phyloP scores from a whole-genome alignment of 2,888 invertebrate genomes.

The Rhamnusium bicolor region DNA sequence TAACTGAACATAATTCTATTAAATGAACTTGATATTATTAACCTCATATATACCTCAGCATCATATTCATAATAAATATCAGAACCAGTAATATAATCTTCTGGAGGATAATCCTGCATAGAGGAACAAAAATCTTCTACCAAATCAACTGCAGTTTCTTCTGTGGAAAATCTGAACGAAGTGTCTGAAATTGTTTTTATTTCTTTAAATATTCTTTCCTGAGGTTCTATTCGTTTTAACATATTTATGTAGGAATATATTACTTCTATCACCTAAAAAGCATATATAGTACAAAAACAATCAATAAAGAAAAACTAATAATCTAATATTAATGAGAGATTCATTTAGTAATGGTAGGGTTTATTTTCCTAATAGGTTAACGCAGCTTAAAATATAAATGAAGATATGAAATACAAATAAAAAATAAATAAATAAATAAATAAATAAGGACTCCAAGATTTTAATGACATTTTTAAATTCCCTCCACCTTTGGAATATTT shows the following conservation, averaged over 20 bases:
- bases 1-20: too few species aligned
- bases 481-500: too few species aligned
- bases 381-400: too few species aligned
- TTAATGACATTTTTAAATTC: too few species aligned
- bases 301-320: not conserved
- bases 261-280: constrained; percentile 79
- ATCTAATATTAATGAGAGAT: not conserved
- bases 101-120: constrained; percentile 86
- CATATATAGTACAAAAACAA: not conserved
- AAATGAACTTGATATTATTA: not conserved
- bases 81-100: constrained; percentile 85
- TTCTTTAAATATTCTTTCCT: constrained; percentile 81
- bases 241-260: constrained; percentile 87
- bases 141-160: constrained; percentile 81
- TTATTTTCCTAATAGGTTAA: too few species aligned
- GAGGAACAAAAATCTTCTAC: constrained; percentile 84
- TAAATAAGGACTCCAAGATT: too few species aligned
- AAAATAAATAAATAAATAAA: too few species aligned
- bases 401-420: too few species aligned
- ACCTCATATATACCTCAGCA: constrained; percentile 73
- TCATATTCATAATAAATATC: constrained; percentile 85
- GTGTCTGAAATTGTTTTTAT: constrained; percentile 83
- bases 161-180: constrained; percentile 81
- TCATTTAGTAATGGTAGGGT: too few species aligned
- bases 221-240: constrained; percentile 79